Evolutionary conservation across 1,140 invertebrate genomes (phyloP).

Genomic region (Latrodectus geometricus): DNA sequence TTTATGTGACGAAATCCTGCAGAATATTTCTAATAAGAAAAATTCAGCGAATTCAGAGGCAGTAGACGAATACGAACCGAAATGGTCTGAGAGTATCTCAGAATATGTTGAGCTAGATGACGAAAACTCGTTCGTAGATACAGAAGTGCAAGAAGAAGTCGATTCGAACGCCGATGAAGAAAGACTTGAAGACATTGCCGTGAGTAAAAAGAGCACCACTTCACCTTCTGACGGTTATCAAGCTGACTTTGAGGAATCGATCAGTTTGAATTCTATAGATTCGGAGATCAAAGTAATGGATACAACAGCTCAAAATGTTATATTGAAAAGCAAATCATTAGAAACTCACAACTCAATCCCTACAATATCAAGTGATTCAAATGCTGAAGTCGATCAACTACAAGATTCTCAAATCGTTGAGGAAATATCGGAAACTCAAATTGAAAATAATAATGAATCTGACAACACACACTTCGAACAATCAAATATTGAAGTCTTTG

Average conservation of each 20-base stretch:
- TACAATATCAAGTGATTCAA: background rate
- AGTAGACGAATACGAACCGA: background rate
- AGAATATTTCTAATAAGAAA: background rate
- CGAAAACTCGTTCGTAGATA: background rate
- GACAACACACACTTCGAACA: background rate
- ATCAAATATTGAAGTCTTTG: background rate
- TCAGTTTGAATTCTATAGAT: conserved; percentile 2
- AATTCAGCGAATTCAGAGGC: background rate
- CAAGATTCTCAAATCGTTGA: background rate
- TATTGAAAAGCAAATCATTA: background rate
- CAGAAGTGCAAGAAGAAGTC: background rate
- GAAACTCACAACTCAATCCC: background rate
- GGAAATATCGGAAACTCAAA: background rate
- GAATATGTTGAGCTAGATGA: conserved; percentile 18
- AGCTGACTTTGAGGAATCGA: conserved; percentile 25
- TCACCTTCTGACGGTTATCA: background rate
- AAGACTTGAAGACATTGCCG: background rate
- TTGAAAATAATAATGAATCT: background rate
- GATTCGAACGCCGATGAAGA: background rate
- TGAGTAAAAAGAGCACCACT: background rate
- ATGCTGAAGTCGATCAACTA: background rate
- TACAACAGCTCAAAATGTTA: background rate
- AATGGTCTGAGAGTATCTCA: background rate
- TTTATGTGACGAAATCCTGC: conserved; percentile 15
- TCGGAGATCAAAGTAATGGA: background rate